Base-by-base conservation (phyloP, 1,140 invertebrate genomes). In the Anadara kagoshimensis region DNA sequence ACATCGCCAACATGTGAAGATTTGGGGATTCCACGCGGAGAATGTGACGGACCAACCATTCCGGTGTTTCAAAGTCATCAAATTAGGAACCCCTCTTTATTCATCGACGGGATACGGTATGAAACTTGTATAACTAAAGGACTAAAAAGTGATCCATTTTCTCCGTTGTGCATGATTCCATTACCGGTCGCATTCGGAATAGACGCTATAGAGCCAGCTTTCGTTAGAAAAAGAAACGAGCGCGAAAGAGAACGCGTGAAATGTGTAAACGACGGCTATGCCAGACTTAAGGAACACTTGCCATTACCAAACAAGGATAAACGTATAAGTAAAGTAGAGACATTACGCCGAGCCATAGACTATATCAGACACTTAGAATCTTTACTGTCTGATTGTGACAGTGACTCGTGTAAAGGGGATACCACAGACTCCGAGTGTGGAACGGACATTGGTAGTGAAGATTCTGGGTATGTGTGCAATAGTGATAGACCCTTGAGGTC, bases 271-370 rank as follows among this genome's bases (percentile, higher is more conserved):
- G 85, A 86, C 20, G 85, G 86, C 12, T 89, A 88, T 67, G 66
- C 80, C 11, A 72, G 78, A 45, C 76, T 89, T 5, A 84, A 86
- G 63, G 78, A 85, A 22, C 86, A 87, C 62, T 75, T 89, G 18
- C 87, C 87, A 3, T 59, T 86, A 8, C 78, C 79, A 53, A 83
- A 86, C 92, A 81, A 94, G 93, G 72, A 91, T 72, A 98, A 97
- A 86, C 96, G 98, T 84, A 90, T 98, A 24, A 96, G 95, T 79
- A 98, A 98, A 91, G 96, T 98, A 3, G 96, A 98, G 87, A 97
- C 96, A 0, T 87, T 98, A 24, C 91, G 95, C 63, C 95, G 95
- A 92, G 96, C 96, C 5, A 95, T 97, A 0, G 95, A 97, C 83
- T 97, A 98, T 84, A 98, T 98, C 70, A 90, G 94, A 81, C 93